A percentile compares a stretch with the other conserved stretches of the same genome.
These are phyloP conservation scores for Malacoraja senta DNA, from an alignment of 2,797 vertebrate species.

Conservation along the genomic window DNA sequence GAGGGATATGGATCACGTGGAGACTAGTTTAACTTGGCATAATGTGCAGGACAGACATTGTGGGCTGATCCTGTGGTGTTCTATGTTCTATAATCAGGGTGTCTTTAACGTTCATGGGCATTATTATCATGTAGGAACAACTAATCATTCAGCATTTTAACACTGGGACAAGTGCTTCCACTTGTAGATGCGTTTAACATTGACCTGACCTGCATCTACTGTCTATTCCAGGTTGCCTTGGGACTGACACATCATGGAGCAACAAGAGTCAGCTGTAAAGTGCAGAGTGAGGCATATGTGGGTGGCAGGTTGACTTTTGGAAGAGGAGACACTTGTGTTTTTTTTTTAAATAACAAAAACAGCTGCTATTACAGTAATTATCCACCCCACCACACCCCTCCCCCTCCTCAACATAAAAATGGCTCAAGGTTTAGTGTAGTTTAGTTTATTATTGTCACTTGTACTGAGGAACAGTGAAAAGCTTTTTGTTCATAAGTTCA, in stretches of 20 bases:
- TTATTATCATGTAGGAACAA: background rate
- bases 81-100: too few species aligned
- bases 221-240: background rate
- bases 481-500: too few species aligned
- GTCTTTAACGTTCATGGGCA: too few species aligned
- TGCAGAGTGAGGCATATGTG: background rate
- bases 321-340: background rate
- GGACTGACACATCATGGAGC: background rate
- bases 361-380: background rate
- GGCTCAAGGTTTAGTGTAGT: too few species aligned
- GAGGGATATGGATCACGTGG: too few species aligned
- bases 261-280: background rate
- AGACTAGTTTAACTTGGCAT: too few species aligned
- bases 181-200: background rate
- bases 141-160: background rate
- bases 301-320: background rate
- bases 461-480: too few species aligned
- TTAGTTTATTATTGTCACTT: too few species aligned
- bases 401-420: background rate
- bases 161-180: background rate
- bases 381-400: too few species aligned
- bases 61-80: too few species aligned
- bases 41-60: too few species aligned
- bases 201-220: background rate
- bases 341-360: background rate